Evolutionary conservation across 2,113 vertebrate genomes (phyloP), one percentile per base, ranked within the genome.

Genomic region (Pedetes capensis): DNA sequence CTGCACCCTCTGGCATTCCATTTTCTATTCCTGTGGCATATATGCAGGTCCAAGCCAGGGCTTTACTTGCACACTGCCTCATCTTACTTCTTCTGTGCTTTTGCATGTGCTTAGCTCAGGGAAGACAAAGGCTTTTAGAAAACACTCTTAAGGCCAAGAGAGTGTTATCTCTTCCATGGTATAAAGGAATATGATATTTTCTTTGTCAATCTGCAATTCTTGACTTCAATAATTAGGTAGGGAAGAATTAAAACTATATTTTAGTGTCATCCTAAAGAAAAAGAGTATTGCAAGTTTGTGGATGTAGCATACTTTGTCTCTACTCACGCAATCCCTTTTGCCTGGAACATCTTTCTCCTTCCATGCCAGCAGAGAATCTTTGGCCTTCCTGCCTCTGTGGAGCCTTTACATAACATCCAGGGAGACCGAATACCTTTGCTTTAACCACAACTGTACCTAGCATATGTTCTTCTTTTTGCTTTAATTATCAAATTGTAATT

Each of bases 61-160:
- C 94, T 75, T 98, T 98, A 99, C 98, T 99, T 99, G n/a, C 98
- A 99, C 98, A 99, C 97, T 99, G 99, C 98, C 99, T 99, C 98
- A 99, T 99, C 98, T 99, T 99, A 97, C 99, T 97, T 96, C 99
- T 99, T 97, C 99, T 99, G 69, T 98, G 99, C 98, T 99, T 99
- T 98, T 99, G 99, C 96, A 98, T 99, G 27, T 17, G 0, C 2
- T 71, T 22, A 22, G 18, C 8, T 72, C 16, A 51, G 27, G 37
- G 10, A 18, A 74, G 18, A 4, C 7, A 13, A 74, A 34, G 8
- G 74, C 55, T 71, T 37, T 57, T 66, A 25, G 20, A n/a, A 86
- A 59, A 76, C 17, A 17, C 8, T 2, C 12, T 27, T 18, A 49
- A 76, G 63, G 32, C 53, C 17, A 34, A 32, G 3, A 42, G 29